Evolutionary conservation across 2,113 vertebrate species (phyloP).

Genomic region (Sorex araneus): DNA sequence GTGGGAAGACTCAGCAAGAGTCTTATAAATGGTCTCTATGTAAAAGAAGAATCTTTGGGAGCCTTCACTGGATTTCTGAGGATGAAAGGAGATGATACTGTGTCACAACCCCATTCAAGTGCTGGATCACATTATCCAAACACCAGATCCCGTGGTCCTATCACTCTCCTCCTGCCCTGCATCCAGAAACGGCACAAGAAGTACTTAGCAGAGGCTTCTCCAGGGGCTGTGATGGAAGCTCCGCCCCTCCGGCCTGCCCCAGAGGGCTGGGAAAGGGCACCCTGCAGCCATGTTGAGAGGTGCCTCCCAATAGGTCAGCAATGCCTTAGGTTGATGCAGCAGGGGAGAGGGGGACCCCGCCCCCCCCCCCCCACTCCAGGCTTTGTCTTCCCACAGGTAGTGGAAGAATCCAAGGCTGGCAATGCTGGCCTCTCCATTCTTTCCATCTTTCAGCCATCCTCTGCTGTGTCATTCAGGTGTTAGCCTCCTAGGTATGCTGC

Average conservation of each 20-base stretch:
- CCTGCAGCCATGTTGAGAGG: not conserved
- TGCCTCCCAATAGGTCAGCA: not conserved
- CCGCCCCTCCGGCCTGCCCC: not conserved
- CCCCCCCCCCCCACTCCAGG: too few relatives aligned
- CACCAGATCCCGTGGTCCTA: not conserved
- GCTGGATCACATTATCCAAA: not conserved
- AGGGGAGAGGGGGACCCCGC: fast-evolving
- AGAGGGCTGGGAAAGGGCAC: not conserved
- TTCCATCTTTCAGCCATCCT: slow-evolving; percentile 1
- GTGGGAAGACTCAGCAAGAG: not conserved
- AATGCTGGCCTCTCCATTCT: not conserved
- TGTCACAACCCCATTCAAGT: not conserved
- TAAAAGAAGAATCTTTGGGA: not conserved
- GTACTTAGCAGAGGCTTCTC: too few relatives aligned
- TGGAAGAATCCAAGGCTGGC: not conserved
- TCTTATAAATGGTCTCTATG: not conserved
- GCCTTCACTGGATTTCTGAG: not conserved
- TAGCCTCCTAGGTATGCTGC: not conserved
- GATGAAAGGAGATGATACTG: not conserved
- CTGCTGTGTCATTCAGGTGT: not conserved
- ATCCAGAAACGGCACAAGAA: not conserved
- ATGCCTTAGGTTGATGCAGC: not conserved
- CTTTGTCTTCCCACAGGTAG: not conserved
- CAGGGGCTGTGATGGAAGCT: not conserved
- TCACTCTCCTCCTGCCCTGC: not conserved